Conservation (phyloP, 2,113 vertebrate species). For the Pseudopodoces humilis region DNA sequence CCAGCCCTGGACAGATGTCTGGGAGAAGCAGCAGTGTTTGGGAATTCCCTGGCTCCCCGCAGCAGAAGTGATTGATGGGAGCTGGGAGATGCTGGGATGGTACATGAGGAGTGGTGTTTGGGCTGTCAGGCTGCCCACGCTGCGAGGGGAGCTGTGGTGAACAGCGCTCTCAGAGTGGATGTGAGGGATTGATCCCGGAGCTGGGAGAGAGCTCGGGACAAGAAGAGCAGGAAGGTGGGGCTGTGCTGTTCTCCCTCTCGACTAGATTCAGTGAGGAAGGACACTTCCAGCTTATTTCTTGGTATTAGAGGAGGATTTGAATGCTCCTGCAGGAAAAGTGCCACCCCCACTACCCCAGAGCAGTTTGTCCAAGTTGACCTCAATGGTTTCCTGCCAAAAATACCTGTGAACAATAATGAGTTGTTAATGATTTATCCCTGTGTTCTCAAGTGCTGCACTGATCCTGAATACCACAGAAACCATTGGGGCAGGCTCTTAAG, state of each 20-base stretch:
- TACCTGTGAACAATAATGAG: slow-evolving; percentile 62
- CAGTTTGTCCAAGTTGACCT: slow-evolving; percentile 48
- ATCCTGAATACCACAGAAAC: not conserved
- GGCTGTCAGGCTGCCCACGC: not conserved
- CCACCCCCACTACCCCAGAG: not conserved
- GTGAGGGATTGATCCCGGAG: not conserved
- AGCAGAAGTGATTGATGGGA: not conserved
- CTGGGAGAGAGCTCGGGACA: not conserved
- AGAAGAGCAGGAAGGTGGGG: not conserved
- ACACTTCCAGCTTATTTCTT: not conserved
- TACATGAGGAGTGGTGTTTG: not conserved
- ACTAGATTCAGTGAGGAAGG: not conserved
- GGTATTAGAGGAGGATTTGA: not conserved
- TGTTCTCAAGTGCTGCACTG: slow-evolving; percentile 32
- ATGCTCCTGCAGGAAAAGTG: not conserved
- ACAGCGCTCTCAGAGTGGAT: accelerated
- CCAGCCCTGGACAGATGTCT: not conserved
- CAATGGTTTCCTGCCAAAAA: slow-evolving; percentile 57
- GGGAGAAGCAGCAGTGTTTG: not conserved
- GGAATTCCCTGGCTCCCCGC: not conserved
- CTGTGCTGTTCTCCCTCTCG: accelerated
- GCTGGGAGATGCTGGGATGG: not conserved
- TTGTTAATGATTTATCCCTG: slow-evolving; percentile 67
- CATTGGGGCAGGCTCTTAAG: not conserved
- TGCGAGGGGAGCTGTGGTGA: not conserved